Evolutionary conservation across 2,888 invertebrate species (phyloP), one percentile per base, ranked within the genome.

Genomic region (Biston betularia): DNA sequence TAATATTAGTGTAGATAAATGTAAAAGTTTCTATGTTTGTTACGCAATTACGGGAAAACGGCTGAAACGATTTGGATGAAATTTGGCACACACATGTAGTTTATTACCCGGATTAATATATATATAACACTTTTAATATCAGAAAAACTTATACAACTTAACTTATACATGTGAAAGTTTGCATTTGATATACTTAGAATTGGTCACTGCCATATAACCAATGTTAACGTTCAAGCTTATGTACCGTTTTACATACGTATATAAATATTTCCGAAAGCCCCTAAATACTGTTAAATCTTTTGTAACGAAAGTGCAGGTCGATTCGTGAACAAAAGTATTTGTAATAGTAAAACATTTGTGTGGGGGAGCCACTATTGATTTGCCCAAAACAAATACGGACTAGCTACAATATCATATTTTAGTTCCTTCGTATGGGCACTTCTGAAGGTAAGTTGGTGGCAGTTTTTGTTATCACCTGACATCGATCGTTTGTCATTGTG

Each of bases 221-320:
- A n/a, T n/a, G n/a, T n/a, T 24, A 24, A 24, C 24, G 24, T 24
- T 24, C 6, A 46, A 54, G 46, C 33, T 54, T 40, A 10, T 3
- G 1, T 54, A 54, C 61, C 53, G 61, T 33, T 9, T 44, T 7
- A 7, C 1, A 46, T 14, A 12, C n/a, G n/a, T n/a, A 14, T 44
- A 44, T 10, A 33, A 1, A 24, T 24, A 24, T 11, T 24, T 11
- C 1, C 8, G 11, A 15, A 35, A 34, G n/a, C 15, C 33, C 58
- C 53, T 46, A 57, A 63, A 63, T 63, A 63, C 58, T 63, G 58
- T 63, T 64, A 53, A 57, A 64, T 58, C 53, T 58, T 53, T 64
- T 58, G 53, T 63, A 14, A 50, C 35, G 44, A 35, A 38, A 61
- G 14, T n/a, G 57, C 58, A 53, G 57, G 57, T 53, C 57, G 52